Evolutionary conservation across 2,113 vertebrate genomes (phyloP).

Genomic region (Rhinichthys klamathensis): DNA sequence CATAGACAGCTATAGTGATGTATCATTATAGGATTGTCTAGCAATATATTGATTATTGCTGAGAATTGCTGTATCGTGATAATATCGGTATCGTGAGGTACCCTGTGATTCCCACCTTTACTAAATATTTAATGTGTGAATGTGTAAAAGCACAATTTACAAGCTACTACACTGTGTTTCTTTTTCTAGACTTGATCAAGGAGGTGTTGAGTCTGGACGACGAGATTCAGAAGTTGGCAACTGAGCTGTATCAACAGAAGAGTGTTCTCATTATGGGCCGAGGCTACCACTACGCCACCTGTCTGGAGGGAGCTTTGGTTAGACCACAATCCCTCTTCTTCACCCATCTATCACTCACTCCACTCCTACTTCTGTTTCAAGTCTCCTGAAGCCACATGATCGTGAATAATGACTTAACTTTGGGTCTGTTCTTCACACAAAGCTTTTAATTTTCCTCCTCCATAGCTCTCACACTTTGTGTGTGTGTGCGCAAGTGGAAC

Average conservation of each 20-base stretch:
- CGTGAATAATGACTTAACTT: too few species aligned
- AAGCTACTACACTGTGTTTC: background rate
- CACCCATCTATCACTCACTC: background rate
- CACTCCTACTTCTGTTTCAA: background rate
- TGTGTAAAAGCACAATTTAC: too few species aligned
- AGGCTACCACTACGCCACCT: constrained; percentile 96
- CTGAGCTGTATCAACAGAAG: constrained; percentile 95
- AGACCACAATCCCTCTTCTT: constrained; percentile 51
- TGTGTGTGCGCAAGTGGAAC: too few species aligned
- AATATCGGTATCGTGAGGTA: too few species aligned
- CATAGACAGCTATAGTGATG: too few species aligned
- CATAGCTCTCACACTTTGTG: background rate
- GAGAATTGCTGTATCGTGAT: too few species aligned
- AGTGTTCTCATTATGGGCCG: constrained; percentile 98
- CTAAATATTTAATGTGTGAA: background rate
- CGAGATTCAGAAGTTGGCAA: constrained; percentile 94
- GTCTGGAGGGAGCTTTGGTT: constrained; percentile 95
- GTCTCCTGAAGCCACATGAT: background rate
- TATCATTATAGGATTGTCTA: too few species aligned
- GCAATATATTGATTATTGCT: too few species aligned
- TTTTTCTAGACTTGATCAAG: constrained; percentile 87
- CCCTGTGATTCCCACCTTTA: too few species aligned
- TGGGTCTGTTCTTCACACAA: too few species aligned
- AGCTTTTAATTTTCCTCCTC: too few species aligned
- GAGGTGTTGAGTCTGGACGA: constrained; percentile 95